These are phyloP conservation scores for Helicoverpa assulta DNA, from an alignment of 2,888 invertebrate species.

Conservation along the genomic window DNA sequence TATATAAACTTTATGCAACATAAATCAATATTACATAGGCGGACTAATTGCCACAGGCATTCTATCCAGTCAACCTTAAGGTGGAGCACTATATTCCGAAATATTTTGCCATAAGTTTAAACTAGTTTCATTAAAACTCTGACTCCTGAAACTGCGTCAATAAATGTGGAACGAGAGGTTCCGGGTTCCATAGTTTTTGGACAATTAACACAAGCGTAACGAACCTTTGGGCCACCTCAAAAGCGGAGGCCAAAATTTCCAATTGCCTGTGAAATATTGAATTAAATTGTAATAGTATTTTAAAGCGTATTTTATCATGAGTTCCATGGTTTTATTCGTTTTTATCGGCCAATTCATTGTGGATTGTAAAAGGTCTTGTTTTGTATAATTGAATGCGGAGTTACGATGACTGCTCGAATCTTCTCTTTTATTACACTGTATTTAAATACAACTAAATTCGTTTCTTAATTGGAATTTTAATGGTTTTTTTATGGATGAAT, in stretches of 20 bases:
- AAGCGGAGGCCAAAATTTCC: constrained; percentile 32
- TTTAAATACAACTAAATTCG: not conserved
- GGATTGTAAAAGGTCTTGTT: not conserved
- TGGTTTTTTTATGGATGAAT: not conserved
- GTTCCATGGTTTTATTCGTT: constrained; percentile 10
- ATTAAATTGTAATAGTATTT: constrained; percentile 35
- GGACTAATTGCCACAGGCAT: too few relatives aligned
- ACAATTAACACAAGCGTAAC: constrained; percentile 52
- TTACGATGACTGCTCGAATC: not conserved
- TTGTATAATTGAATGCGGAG: not conserved
- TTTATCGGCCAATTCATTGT: not conserved
- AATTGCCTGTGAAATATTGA: constrained; percentile 44
- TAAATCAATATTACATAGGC: too few relatives aligned
- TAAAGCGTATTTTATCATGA: constrained; percentile 2
- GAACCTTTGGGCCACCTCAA: constrained; percentile 19
- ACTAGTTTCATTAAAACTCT: not conserved
- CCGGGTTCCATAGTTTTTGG: constrained; percentile 38
- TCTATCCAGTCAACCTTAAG: too few relatives aligned
- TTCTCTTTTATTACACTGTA: constrained; percentile 1
- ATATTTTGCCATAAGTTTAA: not conserved
- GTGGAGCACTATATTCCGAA: not conserved
- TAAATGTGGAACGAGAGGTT: constrained; percentile 18
- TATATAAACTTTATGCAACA: too few relatives aligned
- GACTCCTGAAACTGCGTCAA: constrained; percentile 15
- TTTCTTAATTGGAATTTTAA: constrained; percentile 1